Evolutionary conservation across 92 coral and sea anemone genomes (phyloP).

Genomic region (Heteractis magnifica): DNA sequence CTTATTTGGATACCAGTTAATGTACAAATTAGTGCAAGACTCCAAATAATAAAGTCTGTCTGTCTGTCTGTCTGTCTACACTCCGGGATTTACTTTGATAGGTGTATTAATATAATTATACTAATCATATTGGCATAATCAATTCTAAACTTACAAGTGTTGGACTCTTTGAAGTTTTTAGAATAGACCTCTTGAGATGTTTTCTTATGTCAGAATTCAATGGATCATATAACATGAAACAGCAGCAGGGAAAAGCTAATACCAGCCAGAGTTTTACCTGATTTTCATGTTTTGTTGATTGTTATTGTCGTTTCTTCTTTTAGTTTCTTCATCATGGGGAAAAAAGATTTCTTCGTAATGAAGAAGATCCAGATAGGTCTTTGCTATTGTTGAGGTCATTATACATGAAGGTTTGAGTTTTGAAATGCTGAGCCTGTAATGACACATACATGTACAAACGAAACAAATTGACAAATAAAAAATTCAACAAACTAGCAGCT

Average conservation of each 20-base stretch:
- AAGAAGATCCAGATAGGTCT: conserved; percentile 72
- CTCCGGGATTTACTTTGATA: no score
- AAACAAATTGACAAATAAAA: no score
- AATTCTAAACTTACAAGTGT: conserved; percentile 57
- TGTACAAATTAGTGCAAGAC: no score
- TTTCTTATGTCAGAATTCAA: no score
- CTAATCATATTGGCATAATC: not conserved
- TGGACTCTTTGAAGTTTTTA: conserved; percentile 85
- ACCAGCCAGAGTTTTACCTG: conserved; percentile 8
- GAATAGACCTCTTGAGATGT: conserved; percentile 43
- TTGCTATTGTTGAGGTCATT: conserved; percentile 52
- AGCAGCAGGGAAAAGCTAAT: not conserved
- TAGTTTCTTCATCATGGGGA: conserved; percentile 52
- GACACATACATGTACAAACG: no score
- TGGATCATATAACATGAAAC: no score
- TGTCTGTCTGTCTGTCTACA: no score
- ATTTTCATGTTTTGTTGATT: conserved; percentile 25
- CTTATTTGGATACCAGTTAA: no score
- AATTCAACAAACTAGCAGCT: no score
- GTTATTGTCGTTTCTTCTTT: conserved; percentile 35
- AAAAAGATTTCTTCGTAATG: conserved; percentile 85
- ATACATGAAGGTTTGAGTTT: conserved; percentile 24
- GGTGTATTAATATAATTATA: no score
- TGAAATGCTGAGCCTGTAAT: conserved; percentile 25
- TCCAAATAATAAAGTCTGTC: no score